phyloP scores from a whole-genome alignment of 2,113 vertebrate species.

The Boulengeromyrus knoepffleri region DNA sequence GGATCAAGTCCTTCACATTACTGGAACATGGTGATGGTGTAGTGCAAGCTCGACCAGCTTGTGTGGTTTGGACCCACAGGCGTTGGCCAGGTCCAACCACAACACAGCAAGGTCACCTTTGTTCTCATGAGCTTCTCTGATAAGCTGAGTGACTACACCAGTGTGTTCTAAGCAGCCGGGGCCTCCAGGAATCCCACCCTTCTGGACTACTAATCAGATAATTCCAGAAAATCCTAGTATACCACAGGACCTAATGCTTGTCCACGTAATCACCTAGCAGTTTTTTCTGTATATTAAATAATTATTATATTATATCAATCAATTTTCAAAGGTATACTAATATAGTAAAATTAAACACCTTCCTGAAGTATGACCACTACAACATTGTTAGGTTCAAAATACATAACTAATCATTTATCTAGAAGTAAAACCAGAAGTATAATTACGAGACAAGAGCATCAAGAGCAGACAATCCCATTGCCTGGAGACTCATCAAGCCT shows the following conservation, averaged over 20 bases:
- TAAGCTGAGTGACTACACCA: background rate
- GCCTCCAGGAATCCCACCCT: background rate
- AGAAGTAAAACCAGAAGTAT: background rate
- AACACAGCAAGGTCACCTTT: background rate
- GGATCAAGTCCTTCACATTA: background rate
- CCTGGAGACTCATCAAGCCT: background rate
- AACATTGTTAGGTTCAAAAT: background rate
- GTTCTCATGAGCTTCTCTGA: background rate
- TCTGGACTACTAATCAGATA: background rate
- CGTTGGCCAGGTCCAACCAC: background rate
- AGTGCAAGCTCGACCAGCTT: background rate
- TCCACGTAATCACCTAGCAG: background rate
- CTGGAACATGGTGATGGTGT: background rate
- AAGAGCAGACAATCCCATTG: background rate
- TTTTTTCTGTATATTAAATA: background rate
- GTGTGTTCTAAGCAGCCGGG: background rate
- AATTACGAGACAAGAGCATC: background rate
- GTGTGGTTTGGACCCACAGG: background rate
- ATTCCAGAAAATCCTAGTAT: background rate
- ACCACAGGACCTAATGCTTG: background rate
- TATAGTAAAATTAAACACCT: background rate
- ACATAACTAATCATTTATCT: background rate
- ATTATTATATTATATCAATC: background rate
- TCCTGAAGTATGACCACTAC: background rate
- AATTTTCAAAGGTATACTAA: background rate